Percentiles rank a stretch among this genome's conserved stretches.
phyloP scores from a whole-genome alignment of 1,140 invertebrate genomes.

The Eupristina koningsbergeri region DNA sequence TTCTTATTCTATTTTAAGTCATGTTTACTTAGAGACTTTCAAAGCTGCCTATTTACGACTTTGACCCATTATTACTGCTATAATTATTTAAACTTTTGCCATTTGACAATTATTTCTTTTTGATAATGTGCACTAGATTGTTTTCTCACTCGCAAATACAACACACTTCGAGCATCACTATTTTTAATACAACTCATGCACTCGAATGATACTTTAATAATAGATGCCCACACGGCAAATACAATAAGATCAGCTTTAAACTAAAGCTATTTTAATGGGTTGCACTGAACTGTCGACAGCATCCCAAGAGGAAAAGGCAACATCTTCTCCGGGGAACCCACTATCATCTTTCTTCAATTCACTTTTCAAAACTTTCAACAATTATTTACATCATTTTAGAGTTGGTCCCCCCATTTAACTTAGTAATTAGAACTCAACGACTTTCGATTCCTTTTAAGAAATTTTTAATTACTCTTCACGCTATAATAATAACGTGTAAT shows the following conservation, averaged over 20 bases:
- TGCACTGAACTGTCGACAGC: background rate
- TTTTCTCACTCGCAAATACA: background rate
- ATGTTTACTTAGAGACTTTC: background rate
- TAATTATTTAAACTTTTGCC: too few relatives aligned
- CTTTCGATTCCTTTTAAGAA: background rate
- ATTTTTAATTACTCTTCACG: background rate
- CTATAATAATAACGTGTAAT: background rate
- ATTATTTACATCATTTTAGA: background rate
- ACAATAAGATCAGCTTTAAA: background rate
- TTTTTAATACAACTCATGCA: background rate
- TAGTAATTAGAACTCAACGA: background rate
- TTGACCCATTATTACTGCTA: too few relatives aligned
- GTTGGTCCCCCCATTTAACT: background rate
- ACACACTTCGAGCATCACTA: background rate
- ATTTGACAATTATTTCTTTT: too few relatives aligned
- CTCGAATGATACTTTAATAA: background rate
- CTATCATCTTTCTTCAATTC: background rate
- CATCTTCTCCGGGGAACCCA: background rate
- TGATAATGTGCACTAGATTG: too few relatives aligned
- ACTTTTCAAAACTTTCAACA: background rate
- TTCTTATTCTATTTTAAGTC: background rate
- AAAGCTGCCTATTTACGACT: background rate
- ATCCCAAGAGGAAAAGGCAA: background rate
- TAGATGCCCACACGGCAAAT: background rate
- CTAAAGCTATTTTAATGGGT: background rate